Percentiles rank a stretch among this genome's conserved stretches.
Conservation (phyloP, 2,113 vertebrate species). For the Ictalurus furcatus region DNA sequence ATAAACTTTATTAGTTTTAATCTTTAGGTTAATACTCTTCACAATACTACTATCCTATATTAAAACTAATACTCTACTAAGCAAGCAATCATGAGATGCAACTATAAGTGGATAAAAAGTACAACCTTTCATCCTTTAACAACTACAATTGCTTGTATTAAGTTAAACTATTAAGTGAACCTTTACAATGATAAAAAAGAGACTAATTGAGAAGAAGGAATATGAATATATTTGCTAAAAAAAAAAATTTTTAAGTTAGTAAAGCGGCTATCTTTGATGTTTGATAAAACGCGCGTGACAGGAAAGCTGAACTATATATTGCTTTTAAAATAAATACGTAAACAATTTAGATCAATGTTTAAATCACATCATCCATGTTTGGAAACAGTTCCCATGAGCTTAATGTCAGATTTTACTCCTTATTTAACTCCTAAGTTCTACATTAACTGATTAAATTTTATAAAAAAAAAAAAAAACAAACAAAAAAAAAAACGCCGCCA, state of each 20-base stretch:
- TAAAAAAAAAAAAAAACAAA: too few species aligned
- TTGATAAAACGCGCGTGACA: not conserved
- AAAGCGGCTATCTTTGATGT: not conserved
- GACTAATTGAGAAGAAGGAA: not conserved
- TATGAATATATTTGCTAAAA: not conserved
- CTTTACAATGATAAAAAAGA: not conserved
- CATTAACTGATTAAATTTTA: not conserved
- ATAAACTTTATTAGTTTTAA: too few species aligned
- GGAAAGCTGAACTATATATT: not conserved
- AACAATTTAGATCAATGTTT: not conserved
- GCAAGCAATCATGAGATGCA: not conserved
- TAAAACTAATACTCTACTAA: too few species aligned
- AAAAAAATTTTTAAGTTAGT: not conserved
- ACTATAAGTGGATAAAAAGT: not conserved
- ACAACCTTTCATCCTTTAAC: not conserved
- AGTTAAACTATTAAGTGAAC: too few species aligned
- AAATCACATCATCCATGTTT: not conserved
- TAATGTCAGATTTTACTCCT: not conserved
- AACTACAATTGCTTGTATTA: not conserved
- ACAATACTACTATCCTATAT: too few species aligned
- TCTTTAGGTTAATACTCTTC: too few species aligned
- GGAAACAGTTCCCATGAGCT: fast-evolving
- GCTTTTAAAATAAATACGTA: too few species aligned
- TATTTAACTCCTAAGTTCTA: not conserved
- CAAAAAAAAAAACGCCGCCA: not conserved